A percentile compares a stretch with the other conserved stretches of the same genome.
Evolutionary conservation across 2,888 invertebrate species (phyloP).

Genomic region (Scaptomyza parva): DNA sequence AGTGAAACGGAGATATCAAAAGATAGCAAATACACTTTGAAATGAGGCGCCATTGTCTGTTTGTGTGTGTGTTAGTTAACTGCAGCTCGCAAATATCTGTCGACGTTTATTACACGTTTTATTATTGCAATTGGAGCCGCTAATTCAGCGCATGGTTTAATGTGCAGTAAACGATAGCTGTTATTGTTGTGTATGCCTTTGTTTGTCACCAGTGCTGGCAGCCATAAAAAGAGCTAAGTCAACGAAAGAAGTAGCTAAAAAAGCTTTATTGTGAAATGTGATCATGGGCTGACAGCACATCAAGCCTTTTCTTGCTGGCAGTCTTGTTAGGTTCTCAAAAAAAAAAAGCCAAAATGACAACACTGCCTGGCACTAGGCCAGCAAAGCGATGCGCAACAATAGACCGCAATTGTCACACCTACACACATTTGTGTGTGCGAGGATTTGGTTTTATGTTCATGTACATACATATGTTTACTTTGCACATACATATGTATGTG

Average conservation of each 20-base stretch:
- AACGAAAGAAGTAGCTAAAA: background rate
- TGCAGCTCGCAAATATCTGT: slow-evolving; percentile 40
- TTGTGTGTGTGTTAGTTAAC: slow-evolving; percentile 29
- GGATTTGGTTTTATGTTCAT: slow-evolving; percentile 10
- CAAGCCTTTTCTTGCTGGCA: too few species aligned
- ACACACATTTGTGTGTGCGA: background rate
- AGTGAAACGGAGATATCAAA: slow-evolving; percentile 16
- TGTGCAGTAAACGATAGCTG: background rate
- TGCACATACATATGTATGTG: slow-evolving; percentile 3
- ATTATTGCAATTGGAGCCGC: slow-evolving; percentile 43
- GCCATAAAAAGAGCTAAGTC: background rate
- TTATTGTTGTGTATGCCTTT: slow-evolving; percentile 6
- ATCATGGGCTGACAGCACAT: too few species aligned
- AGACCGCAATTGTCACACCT: slow-evolving; percentile 37
- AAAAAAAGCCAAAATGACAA: background rate
- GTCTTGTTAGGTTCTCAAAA: background rate
- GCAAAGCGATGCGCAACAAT: slow-evolving; percentile 57
- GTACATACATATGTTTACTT: slow-evolving; percentile 3
- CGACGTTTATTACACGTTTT: slow-evolving; percentile 15
- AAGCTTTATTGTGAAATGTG: background rate
- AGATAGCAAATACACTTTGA: slow-evolving; percentile 17
- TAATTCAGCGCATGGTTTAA: slow-evolving; percentile 3
- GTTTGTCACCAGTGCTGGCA: background rate
- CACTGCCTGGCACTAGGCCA: slow-evolving; percentile 55
- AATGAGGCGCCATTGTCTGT: slow-evolving; percentile 12